These are phyloP conservation scores for Kradibia gibbosae DNA, from an alignment of 1,140 invertebrate genomes.

Conservation along the genomic window DNA sequence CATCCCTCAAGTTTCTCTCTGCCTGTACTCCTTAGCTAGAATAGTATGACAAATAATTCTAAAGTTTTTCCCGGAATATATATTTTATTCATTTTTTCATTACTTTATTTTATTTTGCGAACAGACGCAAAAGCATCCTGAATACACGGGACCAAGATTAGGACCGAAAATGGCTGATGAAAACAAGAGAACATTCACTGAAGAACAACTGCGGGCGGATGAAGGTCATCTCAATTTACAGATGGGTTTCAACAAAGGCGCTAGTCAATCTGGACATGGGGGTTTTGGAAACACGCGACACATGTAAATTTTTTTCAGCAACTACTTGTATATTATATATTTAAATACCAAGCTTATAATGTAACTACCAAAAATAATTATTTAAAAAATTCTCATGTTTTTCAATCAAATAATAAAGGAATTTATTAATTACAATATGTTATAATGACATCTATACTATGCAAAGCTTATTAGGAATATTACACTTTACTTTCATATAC, in stretches of 20 bases:
- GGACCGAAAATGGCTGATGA: slow-evolving; percentile 97
- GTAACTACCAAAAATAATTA: slow-evolving; percentile 14
- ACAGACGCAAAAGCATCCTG: slow-evolving; percentile 94
- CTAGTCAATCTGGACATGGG: slow-evolving; percentile 87
- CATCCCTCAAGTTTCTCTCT: slow-evolving; percentile 95
- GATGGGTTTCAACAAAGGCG: slow-evolving; percentile 97
- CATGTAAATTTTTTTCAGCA: slow-evolving; percentile 77
- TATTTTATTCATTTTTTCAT: not conserved
- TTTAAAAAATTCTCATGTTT: slow-evolving; percentile 34
- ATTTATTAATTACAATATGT: not conserved
- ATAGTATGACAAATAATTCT: slow-evolving; percentile 85
- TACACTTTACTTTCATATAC: too few relatives aligned
- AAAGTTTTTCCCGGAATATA: not conserved
- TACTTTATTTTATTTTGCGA: slow-evolving; percentile 7
- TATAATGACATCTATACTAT: not conserved
- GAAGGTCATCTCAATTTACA: slow-evolving; percentile 94
- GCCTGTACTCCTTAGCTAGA: slow-evolving; percentile 89
- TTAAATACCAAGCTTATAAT: slow-evolving; percentile 40
- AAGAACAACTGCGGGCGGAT: slow-evolving; percentile 93
- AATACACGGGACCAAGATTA: slow-evolving; percentile 89
- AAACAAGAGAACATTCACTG: slow-evolving; percentile 93
- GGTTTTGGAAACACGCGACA: slow-evolving; percentile 96
- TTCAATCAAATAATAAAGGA: not conserved
- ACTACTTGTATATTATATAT: slow-evolving; percentile 42
- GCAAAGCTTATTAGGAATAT: not conserved